phyloP scores from a whole-genome alignment of 2,113 vertebrate species.

The Chelonoidis abingdonii region DNA sequence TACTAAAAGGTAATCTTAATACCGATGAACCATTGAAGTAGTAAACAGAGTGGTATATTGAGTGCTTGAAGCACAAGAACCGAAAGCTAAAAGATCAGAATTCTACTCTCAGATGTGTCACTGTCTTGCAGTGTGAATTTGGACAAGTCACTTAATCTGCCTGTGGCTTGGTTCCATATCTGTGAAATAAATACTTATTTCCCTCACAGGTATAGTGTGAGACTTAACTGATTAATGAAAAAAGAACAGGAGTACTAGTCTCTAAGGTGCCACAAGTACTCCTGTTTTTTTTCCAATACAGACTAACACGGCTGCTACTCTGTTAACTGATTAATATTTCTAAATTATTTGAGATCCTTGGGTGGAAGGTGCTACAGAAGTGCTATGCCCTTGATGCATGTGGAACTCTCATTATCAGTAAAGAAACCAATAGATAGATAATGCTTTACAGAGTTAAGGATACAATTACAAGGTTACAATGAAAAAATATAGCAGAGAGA shows the following conservation, averaged over 20 bases:
- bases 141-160: neutral
- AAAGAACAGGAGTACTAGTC: too few relatives aligned
- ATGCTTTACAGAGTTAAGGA: neutral
- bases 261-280: too few relatives aligned
- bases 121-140: neutral
- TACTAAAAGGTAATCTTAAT: neutral
- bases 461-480: neutral
- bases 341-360: neutral
- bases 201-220: neutral
- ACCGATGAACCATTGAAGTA: neutral
- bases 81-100: neutral
- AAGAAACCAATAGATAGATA: neutral
- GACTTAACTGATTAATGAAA: neutral
- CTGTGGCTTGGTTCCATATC: neutral
- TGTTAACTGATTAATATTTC: neutral
- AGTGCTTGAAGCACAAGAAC: neutral
- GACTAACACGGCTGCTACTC: too few relatives aligned
- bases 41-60: neutral
- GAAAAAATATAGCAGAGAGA: neutral
- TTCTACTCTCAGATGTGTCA: neutral
- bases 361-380: accelerated
- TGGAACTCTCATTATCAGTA: neutral
- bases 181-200: neutral
- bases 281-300: too few relatives aligned
- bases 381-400: accelerated